Percentiles rank a stretch among this genome's conserved stretches.
Conservation (phyloP, 2,797 vertebrate genomes). For the Streptopelia turtur region DNA sequence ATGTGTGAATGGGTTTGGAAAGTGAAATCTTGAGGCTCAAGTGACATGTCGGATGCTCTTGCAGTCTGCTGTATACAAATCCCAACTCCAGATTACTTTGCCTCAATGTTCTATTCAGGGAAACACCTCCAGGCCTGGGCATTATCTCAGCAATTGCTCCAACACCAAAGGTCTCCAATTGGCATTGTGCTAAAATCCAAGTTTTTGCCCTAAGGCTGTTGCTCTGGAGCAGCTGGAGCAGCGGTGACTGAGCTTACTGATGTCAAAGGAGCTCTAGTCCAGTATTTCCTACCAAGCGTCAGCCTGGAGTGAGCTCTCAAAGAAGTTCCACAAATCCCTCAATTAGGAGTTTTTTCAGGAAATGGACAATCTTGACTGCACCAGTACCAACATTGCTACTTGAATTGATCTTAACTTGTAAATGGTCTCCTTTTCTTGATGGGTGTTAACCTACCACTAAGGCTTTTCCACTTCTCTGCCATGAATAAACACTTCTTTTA, state of each 20-base stretch:
- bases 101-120: not conserved
- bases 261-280: conserved; percentile 33
- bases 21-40: conserved; percentile 70
- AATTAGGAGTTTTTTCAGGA: conserved; percentile 63
- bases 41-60: conserved; percentile 74
- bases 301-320: conserved; percentile 75
- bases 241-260: not conserved
- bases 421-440: conserved; percentile 76
- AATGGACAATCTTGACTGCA: conserved; percentile 73
- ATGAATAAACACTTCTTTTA: conserved; percentile 38
- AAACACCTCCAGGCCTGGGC: conserved; percentile 33
- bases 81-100: not conserved
- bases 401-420: conserved; percentile 74
- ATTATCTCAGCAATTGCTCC: not conserved
- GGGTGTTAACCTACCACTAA: conserved; percentile 78
- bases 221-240: not conserved
- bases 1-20: conserved; percentile 73
- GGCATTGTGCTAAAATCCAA: not conserved
- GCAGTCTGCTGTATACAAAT: conserved; percentile 41
- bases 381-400: conserved; percentile 75
- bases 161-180: not conserved
- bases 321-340: conserved; percentile 74
- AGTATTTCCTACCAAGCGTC: conserved; percentile 55
- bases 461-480: conserved; percentile 88
- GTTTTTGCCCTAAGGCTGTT: not conserved